phyloP scores from a whole-genome alignment of 2,797 vertebrate genomes.

The Cirrhinus mrigala region DNA sequence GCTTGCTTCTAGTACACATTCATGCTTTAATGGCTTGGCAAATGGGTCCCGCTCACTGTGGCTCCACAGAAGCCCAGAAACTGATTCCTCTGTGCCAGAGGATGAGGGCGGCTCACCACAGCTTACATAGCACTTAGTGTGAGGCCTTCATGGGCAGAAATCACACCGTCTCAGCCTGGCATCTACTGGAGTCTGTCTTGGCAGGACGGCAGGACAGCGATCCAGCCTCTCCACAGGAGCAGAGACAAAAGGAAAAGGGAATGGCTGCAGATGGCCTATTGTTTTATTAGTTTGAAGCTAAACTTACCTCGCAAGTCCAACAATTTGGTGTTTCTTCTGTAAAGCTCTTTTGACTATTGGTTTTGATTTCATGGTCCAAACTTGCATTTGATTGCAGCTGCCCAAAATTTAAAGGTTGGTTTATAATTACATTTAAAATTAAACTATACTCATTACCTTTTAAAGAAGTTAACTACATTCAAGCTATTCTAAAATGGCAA shows the following conservation, averaged over 20 bases:
- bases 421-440: neutral
- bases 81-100: constrained; percentile 35
- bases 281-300: constrained; percentile 30
- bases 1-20: constrained; percentile 30
- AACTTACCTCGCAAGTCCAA: neutral
- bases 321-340: neutral
- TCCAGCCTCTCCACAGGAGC: constrained; percentile 47
- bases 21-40: constrained; percentile 46
- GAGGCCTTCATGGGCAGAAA: constrained; percentile 48
- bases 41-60: constrained; percentile 28
- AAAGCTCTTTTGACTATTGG: neutral
- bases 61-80: constrained; percentile 49
- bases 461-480: neutral
- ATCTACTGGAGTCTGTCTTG: constrained; percentile 38
- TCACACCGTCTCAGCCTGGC: constrained; percentile 46
- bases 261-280: constrained; percentile 49
- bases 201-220: constrained; percentile 35
- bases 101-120: constrained; percentile 49
- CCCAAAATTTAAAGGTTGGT: neutral
- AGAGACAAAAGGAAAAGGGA: constrained; percentile 16
- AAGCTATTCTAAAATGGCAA: neutral
- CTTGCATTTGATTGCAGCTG: neutral
- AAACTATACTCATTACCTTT: neutral
- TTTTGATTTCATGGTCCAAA: neutral
- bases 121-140: constrained; percentile 56